Evolutionary conservation across 30 jellyfish, hydroid and myxozoan species (phyloP), one percentile per base, ranked within the genome.

Genomic region (Mastigias papua): DNA sequence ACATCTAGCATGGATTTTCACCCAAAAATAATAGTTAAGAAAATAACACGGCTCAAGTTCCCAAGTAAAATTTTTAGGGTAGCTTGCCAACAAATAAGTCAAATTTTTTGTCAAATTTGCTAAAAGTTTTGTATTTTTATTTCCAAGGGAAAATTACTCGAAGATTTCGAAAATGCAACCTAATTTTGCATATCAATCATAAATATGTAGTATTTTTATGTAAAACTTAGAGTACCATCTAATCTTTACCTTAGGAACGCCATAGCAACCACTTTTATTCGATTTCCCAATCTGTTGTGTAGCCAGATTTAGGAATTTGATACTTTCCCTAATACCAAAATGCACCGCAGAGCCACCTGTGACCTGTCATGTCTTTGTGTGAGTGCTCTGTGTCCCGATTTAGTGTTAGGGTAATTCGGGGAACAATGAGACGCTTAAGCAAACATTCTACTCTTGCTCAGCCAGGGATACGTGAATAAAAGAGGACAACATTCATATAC

Each of bases 341-440:
- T 25, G 26, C 10, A 62, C 22, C 22, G 16, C 34, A 46, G 74
- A 62, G 74, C 74, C 26, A 62, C 74, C 74, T 62, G 74, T 62
- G 74, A 62, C 34, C 74, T 62, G 16, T 28, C 74, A 62, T 22
- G 22, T 62, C 26, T n/a, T 17, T 62, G 26, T 62, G 22, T 62
- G 74, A 62, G 34, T 62, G 74, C 26, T 28, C 74, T 62, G 74
- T 62, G n/a, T n/a, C n/a, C n/a, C n/a, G n/a, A n/a, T n/a, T n/a
- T n/a, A n/a, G n/a, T n/a, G n/a, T n/a, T n/a, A n/a, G n/a, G n/a
- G n/a, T n/a, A n/a, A n/a, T n/a, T n/a, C n/a, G n/a, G n/a, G n/a
- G n/a, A n/a, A n/a, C n/a, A n/a, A n/a, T n/a, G n/a, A n/a, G n/a
- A n/a, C n/a, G n/a, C n/a, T n/a, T n/a, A n/a, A n/a, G n/a, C n/a